Base-by-base conservation (phyloP, 2,888 invertebrate genomes). In the Pseudoips prasinana region DNA sequence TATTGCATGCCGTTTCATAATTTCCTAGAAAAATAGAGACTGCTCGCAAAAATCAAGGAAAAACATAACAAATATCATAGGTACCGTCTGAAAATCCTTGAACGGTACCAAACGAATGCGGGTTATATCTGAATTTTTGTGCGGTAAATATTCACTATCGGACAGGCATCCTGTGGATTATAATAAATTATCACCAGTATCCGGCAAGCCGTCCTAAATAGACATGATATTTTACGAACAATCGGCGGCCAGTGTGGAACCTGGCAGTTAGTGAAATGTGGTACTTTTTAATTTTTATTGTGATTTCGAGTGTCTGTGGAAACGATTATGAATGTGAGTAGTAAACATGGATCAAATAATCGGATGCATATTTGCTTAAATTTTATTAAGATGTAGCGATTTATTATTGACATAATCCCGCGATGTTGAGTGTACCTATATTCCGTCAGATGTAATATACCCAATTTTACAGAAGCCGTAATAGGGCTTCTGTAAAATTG, bases 121-220 rank as follows among this genome's bases (percentile, higher is more conserved):
- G 43, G 43, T 8, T 27, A 24, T 51, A 51, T 48, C 40, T 30
- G 37, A 24, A 3, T 7, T 5, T 20, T 14, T 14, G 2, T 14
- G 14, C 14, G 14, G 14, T 14, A 45, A 50, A 48, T 46, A 46
- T 37, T 37, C 43, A 46, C 53, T 78, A 80, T 79, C 79, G 62
- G 52, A 33, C 40, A 45, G 46, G 58, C 75, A 64, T 81, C 81
- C 81, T 78, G 76, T 51, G 77, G 77, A 78, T 79, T 72, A 75
- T 61, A 49, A 33, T 52, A 26, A 35, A 25, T 40, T 58, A 56
- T 47, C 47, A 20, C 1, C 18, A 30, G 54, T 39, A 44, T 55
- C 58, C 58, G 49, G 53, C 35, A 43, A 46, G 24, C 25, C 35
- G 31, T 25, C 25, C 45, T 4, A 45, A 45, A 28, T 20, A 27